phyloP scores from a whole-genome alignment of 2,113 vertebrate species.

The Oostethus manadensis region DNA sequence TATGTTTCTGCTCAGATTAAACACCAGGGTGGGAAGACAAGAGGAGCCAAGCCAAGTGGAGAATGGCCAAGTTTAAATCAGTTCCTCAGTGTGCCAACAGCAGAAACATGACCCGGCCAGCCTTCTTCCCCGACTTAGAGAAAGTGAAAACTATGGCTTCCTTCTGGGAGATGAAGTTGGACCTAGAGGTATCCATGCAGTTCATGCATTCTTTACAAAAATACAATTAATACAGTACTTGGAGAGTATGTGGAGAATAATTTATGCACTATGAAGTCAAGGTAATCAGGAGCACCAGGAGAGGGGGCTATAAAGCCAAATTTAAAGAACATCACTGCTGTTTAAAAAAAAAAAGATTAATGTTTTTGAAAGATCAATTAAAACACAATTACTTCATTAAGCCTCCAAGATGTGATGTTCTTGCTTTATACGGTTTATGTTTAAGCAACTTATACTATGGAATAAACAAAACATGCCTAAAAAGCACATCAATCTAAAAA shows the following conservation, averaged over 20 bases:
- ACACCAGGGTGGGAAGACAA: not conserved
- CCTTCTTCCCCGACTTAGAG: conserved; percentile 70
- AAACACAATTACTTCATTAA: too few relatives aligned
- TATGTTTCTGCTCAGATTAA: conserved; percentile 12
- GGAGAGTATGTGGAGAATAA: not conserved
- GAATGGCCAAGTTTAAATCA: conserved; percentile 68
- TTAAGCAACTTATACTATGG: too few relatives aligned
- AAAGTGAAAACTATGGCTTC: conserved; percentile 69
- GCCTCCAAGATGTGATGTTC: too few relatives aligned
- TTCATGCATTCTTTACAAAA: not conserved
- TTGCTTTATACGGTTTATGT: too few relatives aligned
- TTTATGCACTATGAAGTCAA: not conserved
- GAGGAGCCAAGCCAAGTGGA: conserved; percentile 24
- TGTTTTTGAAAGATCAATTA: too few relatives aligned
- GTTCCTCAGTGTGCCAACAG: conserved; percentile 45
- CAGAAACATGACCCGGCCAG: conserved; percentile 51
- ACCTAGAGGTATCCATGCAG: conserved; percentile 26
- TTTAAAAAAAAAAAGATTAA: too few relatives aligned
- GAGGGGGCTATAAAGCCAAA: conserved; percentile 8
- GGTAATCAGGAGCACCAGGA: conserved; percentile 8
- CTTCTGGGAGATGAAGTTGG: conserved; percentile 71
- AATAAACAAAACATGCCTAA: too few relatives aligned
- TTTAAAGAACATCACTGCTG: too few relatives aligned
- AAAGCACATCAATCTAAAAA: too few relatives aligned
- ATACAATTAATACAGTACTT: not conserved